Percentiles rank a stretch among this genome's conserved stretches.
Evolutionary conservation across 1,140 invertebrate genomes (phyloP).

Genomic region (Drosophila pandora): DNA sequence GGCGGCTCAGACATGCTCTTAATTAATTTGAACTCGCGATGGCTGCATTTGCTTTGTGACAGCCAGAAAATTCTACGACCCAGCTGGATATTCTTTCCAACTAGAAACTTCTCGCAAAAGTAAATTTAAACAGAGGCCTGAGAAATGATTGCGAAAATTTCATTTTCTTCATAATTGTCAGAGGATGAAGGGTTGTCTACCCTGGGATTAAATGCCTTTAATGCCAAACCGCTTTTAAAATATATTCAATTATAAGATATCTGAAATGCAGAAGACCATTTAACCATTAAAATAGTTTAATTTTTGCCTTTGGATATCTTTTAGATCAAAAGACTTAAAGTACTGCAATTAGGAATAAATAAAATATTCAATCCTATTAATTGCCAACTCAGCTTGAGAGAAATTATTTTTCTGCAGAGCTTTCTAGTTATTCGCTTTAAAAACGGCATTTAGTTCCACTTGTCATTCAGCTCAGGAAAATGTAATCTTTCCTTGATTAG

Average conservation of each 20-base stretch:
- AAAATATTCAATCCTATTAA: no score
- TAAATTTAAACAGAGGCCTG: slow-evolving; percentile 37
- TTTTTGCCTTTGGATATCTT: neutral
- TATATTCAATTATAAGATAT: slow-evolving; percentile 1
- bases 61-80: slow-evolving; percentile 6
- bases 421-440: neutral
- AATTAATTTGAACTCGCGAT: slow-evolving; percentile 69
- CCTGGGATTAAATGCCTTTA: neutral
- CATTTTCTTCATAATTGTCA: neutral
- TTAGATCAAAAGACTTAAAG: neutral
- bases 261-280: neutral
- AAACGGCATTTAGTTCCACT: neutral
- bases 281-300: neutral
- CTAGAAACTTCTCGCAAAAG: slow-evolving; percentile 5
- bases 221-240: neutral
- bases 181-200: neutral
- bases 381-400: neutral
- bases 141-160: slow-evolving; percentile 19
- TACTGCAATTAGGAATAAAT: neutral
- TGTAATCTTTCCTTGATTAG: slow-evolving; percentile 23
- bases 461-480: neutral
- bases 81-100: slow-evolving; percentile 12
- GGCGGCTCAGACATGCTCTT: slow-evolving; percentile 57
- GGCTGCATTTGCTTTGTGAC: slow-evolving; percentile 59
- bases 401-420: neutral